Evolutionary conservation across 2,888 invertebrate species (phyloP).

Genomic region (Cristatella mucedo): DNA sequence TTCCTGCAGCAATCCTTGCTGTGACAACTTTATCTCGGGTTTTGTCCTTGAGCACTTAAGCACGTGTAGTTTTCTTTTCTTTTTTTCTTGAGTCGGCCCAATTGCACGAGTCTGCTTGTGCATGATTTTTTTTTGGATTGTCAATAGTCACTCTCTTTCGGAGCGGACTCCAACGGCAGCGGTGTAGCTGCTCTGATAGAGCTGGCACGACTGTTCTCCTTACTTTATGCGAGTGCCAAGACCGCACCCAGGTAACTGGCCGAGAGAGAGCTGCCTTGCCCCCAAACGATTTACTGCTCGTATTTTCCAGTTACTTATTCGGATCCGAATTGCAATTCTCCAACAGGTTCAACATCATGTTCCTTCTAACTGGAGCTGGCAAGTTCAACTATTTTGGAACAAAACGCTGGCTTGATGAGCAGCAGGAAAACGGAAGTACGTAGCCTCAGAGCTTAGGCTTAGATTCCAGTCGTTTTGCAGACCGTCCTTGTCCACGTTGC

Average conservation of each 20-base stretch:
- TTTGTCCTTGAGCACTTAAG: too few species aligned
- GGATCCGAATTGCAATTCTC: too few species aligned
- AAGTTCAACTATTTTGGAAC: slow-evolving; percentile 84
- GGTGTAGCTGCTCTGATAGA: slow-evolving; percentile 74
- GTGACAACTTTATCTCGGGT: too few species aligned
- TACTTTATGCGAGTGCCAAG: slow-evolving; percentile 65
- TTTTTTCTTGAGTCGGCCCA: too few species aligned
- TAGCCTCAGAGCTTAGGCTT: slow-evolving; percentile 8
- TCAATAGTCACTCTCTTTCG: slow-evolving; percentile 67
- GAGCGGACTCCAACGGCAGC: slow-evolving; percentile 81
- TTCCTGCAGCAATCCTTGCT: too few species aligned
- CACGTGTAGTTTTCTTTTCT: too few species aligned
- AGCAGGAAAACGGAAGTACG: slow-evolving; percentile 66
- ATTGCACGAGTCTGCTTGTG: not conserved
- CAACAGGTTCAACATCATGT: slow-evolving; percentile 53
- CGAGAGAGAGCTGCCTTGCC: too few species aligned
- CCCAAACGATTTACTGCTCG: too few species aligned
- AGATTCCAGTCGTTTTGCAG: too few species aligned
- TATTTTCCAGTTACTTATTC: too few species aligned
- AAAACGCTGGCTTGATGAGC: slow-evolving; percentile 87
- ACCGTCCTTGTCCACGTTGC: not conserved
- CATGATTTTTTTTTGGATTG: slow-evolving; percentile 4
- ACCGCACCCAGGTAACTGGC: too few species aligned
- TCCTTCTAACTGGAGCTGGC: slow-evolving; percentile 75
- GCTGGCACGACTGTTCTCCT: slow-evolving; percentile 68